Base-by-base conservation (phyloP, 2,113 vertebrate genomes). In the Spheniscus mendiculus region DNA sequence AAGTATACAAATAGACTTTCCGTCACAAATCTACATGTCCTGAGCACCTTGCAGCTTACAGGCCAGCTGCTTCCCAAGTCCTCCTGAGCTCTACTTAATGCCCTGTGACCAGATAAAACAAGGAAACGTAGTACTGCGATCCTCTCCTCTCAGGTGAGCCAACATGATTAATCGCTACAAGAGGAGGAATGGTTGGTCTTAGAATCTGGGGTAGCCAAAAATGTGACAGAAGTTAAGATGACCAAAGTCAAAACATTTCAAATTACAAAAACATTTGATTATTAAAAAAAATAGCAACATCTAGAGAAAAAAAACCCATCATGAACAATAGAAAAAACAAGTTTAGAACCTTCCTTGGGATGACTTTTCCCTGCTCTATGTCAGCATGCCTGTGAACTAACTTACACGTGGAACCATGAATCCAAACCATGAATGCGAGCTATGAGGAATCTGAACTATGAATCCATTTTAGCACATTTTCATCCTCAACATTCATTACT, bases 91-190 rank as follows among this genome's bases (percentile, higher is more conserved):
- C 20, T 38, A 10, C 10, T 42, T 21, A 44, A 52, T 40, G 20
- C 15, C 61, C 27, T 26, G 6, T 0, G 3, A 49, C 15, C 49
- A 50, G 47, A 17, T 3, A 22, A 49, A 66, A 44, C 7, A 32
- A 61, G 30, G 30, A 29, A 53, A 40, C 10, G 2, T 2, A 69
- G 22, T 4, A 69, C 32, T 15, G 10, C 5, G 30, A 23, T 59
- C 44, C 49, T 63, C 56, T 72, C 56, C 65, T 70, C 8, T 26
- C 83, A 62, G 15, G 27, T 25, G 26, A 85, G 42, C 18, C 34
- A 66, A 44, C 16, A 47, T 3, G 16, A 21, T 29, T 20, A n/a
- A n/a, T n/a, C n/a, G n/a, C 9, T 13, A 7, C 18, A 61, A 67
- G 15, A 86, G 42, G 30, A 78, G 8, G 26, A 78, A 36, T 8